phyloP scores from a whole-genome alignment of 2,113 vertebrate genomes.

The Phrynosoma blainvillii region DNA sequence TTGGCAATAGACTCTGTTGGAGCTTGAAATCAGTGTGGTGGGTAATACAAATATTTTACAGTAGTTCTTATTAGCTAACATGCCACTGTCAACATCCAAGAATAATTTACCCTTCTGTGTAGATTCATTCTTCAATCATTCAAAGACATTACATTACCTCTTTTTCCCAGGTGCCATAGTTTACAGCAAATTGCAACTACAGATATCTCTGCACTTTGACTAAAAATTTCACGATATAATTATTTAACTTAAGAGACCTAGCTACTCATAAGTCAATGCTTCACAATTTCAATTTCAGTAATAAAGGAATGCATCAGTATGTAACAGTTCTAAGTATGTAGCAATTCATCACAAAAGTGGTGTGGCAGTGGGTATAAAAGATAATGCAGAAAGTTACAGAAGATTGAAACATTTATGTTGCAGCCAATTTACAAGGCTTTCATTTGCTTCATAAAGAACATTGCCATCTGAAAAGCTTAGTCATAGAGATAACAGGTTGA shows the following conservation, averaged over 20 bases:
- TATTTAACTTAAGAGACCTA: not conserved
- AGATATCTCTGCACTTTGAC: not conserved
- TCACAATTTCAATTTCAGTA: constrained; percentile 18
- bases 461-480: not conserved
- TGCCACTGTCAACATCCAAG: not conserved
- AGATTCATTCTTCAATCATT: not conserved
- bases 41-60: too few relatives aligned
- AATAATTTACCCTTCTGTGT: not conserved
- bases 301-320: not conserved
- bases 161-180: not conserved
- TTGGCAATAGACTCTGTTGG: not conserved
- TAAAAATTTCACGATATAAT: not conserved
- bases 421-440: not conserved
- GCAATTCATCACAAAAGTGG: not conserved
- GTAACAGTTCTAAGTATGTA: not conserved
- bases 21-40: not conserved
- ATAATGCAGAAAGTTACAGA: constrained; percentile 12
- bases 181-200: constrained; percentile 4
- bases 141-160: not conserved
- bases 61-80: not conserved
- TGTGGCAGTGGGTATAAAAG: constrained; percentile 13
- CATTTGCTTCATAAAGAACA: constrained; percentile 11
- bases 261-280: not conserved
- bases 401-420: not conserved
- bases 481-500: not conserved